phyloP scores from a whole-genome alignment of 1,140 invertebrate species.

The Zaprionus africanus region DNA sequence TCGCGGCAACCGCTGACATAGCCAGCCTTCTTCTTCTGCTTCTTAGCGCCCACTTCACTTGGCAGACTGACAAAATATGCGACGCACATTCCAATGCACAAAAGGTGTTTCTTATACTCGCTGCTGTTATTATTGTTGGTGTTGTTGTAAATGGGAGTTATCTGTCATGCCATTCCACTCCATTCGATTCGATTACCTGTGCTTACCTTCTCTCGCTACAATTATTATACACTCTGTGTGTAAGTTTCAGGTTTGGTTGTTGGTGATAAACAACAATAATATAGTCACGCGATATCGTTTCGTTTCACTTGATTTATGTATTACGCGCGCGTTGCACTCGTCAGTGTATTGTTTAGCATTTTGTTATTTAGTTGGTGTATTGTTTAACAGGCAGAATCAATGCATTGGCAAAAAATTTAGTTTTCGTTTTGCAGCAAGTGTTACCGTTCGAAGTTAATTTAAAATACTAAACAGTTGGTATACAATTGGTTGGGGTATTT shows the following conservation, averaged over 20 bases:
- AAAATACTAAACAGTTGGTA: slow-evolving; percentile 10
- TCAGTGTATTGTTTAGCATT: slow-evolving; percentile 26
- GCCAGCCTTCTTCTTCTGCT: slow-evolving; percentile 12
- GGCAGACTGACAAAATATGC: slow-evolving; percentile 21
- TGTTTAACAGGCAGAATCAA: slow-evolving; percentile 43
- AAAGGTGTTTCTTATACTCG: slow-evolving; percentile 27
- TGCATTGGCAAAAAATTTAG: slow-evolving; percentile 52
- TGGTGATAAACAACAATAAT: slow-evolving; percentile 12
- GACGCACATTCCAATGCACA: slow-evolving; percentile 56
- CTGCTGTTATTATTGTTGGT: not conserved
- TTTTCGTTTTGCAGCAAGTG: slow-evolving; percentile 41
- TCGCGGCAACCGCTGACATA: slow-evolving; percentile 56
- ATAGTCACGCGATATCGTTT: slow-evolving; percentile 9
- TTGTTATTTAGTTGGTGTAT: slow-evolving; percentile 33
- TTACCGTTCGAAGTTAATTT: not conserved
- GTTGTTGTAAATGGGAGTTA: slow-evolving; percentile 8
- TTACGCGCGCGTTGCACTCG: slow-evolving; percentile 34
- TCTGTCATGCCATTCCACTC: not conserved
- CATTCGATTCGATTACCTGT: slow-evolving; percentile 36
- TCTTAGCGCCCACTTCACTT: slow-evolving; percentile 19
- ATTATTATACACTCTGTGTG: slow-evolving; percentile 17
- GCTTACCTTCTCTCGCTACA: slow-evolving; percentile 26
- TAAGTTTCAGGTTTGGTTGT: slow-evolving; percentile 6
- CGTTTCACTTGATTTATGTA: slow-evolving; percentile 10
- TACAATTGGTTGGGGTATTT: not conserved